Evolutionary conservation across 2,797 vertebrate genomes (phyloP).

Genomic region (Chloroceryle amazona): DNA sequence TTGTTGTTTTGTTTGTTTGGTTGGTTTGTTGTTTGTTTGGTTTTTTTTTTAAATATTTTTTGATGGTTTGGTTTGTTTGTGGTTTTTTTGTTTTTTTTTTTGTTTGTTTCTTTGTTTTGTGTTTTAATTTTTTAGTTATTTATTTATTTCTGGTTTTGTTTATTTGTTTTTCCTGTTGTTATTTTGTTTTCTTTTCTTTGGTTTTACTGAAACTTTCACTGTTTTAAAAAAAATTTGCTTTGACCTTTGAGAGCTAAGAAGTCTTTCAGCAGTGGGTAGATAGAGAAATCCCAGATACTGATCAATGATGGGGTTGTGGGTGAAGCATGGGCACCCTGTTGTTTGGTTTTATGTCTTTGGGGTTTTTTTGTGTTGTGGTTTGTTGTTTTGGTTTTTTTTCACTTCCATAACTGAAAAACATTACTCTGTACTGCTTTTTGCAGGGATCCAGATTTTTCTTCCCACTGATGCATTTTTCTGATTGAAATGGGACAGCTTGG

Average conservation of each 20-base stretch:
- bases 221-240: neutral
- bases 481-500: neutral
- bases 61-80: too few species aligned
- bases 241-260: neutral
- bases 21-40: neutral
- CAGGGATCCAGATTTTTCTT: neutral
- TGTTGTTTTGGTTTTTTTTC: fast-evolving
- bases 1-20: too few species aligned
- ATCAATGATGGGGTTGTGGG: neutral
- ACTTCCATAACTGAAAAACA: neutral
- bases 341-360: neutral
- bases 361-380: neutral
- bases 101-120: too few species aligned
- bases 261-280: neutral
- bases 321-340: neutral
- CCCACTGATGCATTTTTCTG: neutral
- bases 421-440: neutral
- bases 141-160: too few species aligned
- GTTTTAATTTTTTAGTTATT: too few species aligned
- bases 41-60: too few species aligned
- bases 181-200: neutral
- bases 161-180: too few species aligned
- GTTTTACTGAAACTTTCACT: neutral
- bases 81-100: too few species aligned
- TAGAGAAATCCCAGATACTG: neutral